These are phyloP conservation scores for Miichthys miiuy DNA, from an alignment of 2,797 vertebrate species.

Conservation along the genomic window DNA sequence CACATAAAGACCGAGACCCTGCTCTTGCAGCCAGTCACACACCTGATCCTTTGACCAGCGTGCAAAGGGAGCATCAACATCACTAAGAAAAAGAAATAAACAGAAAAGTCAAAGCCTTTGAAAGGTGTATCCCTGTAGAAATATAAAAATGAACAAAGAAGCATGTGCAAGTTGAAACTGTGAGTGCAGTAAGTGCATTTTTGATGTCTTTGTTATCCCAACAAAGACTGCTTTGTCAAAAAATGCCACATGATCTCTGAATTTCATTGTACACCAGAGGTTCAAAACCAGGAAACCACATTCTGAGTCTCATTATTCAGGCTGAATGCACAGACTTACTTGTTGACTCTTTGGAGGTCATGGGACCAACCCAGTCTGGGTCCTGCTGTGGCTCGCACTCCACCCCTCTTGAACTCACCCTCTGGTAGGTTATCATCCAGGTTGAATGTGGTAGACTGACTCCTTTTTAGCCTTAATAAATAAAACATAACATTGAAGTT, in stretches of 20 bases:
- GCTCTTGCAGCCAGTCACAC: constrained; percentile 95
- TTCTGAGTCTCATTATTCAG: constrained; percentile 37
- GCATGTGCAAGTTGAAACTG: neutral
- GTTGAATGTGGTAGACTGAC: constrained; percentile 96
- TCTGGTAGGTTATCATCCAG: constrained; percentile 93
- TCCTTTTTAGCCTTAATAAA: constrained; percentile 90
- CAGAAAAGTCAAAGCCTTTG: neutral
- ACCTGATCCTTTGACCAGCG: constrained; percentile 98
- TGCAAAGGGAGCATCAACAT: constrained; percentile 96
- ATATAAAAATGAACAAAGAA: neutral
- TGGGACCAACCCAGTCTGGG: constrained; percentile 97
- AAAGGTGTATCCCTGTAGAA: neutral
- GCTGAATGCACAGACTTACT: constrained; percentile 78
- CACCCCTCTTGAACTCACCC: constrained; percentile 94
- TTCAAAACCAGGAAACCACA: constrained; percentile 45
- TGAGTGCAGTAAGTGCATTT: constrained; percentile 1
- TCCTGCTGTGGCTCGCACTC: constrained; percentile 95
- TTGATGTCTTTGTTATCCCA: constrained; percentile 12
- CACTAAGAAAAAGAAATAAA: constrained; percentile 80
- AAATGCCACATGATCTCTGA: constrained; percentile 5
- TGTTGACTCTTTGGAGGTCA: constrained; percentile 91
- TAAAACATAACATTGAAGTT: neutral
- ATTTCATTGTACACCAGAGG: constrained; percentile 22
- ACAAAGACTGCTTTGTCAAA: constrained; percentile 21
- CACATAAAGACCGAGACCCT: constrained; percentile 93